Base-by-base conservation (phyloP, 2,797 vertebrate species). In the Sciurus carolinensis region DNA sequence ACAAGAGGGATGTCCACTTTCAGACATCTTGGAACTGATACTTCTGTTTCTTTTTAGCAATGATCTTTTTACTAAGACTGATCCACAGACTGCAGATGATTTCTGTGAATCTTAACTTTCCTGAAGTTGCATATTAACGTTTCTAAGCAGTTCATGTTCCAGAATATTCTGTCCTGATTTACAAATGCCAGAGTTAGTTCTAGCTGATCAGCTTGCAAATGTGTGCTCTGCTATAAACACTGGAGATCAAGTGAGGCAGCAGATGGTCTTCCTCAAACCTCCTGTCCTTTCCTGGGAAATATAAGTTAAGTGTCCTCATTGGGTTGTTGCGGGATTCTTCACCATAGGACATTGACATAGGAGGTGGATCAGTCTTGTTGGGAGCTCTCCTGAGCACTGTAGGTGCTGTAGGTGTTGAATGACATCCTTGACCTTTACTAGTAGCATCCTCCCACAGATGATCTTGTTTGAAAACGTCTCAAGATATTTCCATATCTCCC, bases 141-240 rank as follows among this genome's bases (percentile, higher is more conserved):
- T 85, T 50, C 8, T 7, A 44, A 90, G 83, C 59, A 75, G 33
- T 87, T 94, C 57, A 22, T 33, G 10, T 6, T 50, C 20, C 30
- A 28, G n/a, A 90, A 62, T 91, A 26, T 76, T 73, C 54, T 52
- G 15, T 44, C 84, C 64, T 3, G 13, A 33, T 20, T 82, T 26
- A 75, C 26, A 59, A 44, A 95, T 30, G 59, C 39, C 28, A 18
- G 71, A 76, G 52, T 93, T 80, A 47, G 24, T 96, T 90, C 50
- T 33, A 36, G 33, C 75, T 28, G 44, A 36, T 20, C 24, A 30
- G 33, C 90, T 72, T 44, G n/a, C 67, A 44, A 50, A 36, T 62
- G 44, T 76, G 12, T 57, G 62, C 11, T 72, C 10, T 22, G 18
- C 62, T 66, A 2, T 50, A 57, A 66, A 72, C 26, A 24, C 24